Conservation (phyloP, 2,113 vertebrate genomes). For the Brachypteracias leptosomus region DNA sequence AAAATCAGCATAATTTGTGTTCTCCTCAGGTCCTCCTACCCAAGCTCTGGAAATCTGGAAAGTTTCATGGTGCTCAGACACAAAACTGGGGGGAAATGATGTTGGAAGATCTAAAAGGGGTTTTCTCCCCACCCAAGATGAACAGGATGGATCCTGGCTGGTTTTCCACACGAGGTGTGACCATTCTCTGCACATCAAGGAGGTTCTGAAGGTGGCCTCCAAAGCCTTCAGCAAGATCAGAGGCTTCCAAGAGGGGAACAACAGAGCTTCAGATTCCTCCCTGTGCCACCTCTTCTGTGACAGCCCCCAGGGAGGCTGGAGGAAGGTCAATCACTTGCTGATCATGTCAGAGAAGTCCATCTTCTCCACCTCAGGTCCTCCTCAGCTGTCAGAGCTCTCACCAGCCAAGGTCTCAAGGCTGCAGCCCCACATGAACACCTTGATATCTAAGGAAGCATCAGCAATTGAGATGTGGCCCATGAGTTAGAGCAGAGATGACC, state of each 20-base stretch:
- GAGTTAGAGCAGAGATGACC: background rate
- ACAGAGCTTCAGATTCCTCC: background rate
- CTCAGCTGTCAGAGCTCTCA: background rate
- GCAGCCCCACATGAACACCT: background rate
- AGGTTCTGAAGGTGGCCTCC: background rate
- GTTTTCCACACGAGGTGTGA: background rate
- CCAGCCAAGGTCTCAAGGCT: background rate
- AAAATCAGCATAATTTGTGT: background rate
- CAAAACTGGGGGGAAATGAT: background rate
- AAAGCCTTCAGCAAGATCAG: background rate
- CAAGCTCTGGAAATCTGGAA: background rate
- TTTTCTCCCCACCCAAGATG: background rate
- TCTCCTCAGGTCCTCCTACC: background rate
- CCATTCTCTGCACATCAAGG: accelerated
- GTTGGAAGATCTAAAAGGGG: background rate
- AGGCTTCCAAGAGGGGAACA: background rate
- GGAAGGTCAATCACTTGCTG: background rate
- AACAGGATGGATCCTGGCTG: background rate
- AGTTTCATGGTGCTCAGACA: background rate
- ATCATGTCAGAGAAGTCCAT: background rate
- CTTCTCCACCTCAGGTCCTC: background rate
- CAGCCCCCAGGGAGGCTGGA: background rate
- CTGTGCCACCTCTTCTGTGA: background rate
- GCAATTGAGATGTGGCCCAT: background rate
- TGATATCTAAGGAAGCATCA: background rate